Evolutionary conservation across 2,797 vertebrate species (phyloP).

Genomic region (Sciurus carolinensis): DNA sequence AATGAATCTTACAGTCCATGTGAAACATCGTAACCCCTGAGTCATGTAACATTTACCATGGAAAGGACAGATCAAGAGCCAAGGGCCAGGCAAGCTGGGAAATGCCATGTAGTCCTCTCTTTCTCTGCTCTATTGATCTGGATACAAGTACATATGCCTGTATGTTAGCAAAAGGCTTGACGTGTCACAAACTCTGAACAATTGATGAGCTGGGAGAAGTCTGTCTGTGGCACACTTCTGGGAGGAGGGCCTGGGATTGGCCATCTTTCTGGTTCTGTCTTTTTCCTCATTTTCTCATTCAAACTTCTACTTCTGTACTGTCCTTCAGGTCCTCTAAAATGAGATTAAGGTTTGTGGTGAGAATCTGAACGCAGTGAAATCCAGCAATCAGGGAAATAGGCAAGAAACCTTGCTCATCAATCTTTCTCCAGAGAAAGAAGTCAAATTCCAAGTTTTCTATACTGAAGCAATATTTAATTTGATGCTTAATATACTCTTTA

Average conservation of each 20-base stretch:
- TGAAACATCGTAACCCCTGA: constrained; percentile 66
- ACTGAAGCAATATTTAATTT: no score
- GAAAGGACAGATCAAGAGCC: constrained; percentile 70
- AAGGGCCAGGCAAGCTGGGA: constrained; percentile 74
- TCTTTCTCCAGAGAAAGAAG: no score
- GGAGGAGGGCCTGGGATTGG: constrained; percentile 92
- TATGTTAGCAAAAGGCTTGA: constrained; percentile 90
- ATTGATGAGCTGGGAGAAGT: constrained; percentile 95
- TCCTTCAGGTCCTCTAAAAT: constrained; percentile 93
- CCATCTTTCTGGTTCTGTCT: constrained; percentile 95
- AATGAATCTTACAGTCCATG: constrained; percentile 70
- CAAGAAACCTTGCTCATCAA: no score
- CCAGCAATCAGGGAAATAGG: no score
- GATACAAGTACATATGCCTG: constrained; percentile 80
- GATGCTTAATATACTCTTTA: no score
- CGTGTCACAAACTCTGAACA: constrained; percentile 96
- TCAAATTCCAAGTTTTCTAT: no score
- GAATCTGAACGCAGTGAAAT: no score
- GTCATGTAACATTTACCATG: constrained; percentile 66
- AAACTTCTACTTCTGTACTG: constrained; percentile 96
- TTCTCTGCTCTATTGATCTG: constrained; percentile 78
- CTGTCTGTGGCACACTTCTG: constrained; percentile 91
- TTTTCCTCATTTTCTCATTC: constrained; percentile 95
- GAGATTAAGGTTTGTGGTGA: no score
- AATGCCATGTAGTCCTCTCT: constrained; percentile 72